Evolutionary conservation across 2,888 invertebrate species (phyloP).

Genomic region (Quadriops clusia): DNA sequence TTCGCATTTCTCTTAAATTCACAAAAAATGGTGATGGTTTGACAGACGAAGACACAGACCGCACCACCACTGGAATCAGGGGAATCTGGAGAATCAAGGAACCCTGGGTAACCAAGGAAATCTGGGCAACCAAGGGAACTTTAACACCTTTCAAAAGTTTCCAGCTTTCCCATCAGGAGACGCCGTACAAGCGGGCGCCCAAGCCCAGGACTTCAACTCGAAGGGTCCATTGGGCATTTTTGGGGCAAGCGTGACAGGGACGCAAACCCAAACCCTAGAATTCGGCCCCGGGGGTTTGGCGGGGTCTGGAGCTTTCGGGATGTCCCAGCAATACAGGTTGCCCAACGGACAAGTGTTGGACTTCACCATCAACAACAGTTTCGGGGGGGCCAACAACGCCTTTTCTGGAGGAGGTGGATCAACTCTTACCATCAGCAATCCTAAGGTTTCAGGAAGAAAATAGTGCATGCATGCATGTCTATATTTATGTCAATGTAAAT

Average conservation of each 20-base stretch:
- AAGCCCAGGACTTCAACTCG: slow-evolving; percentile 32
- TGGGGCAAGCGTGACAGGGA: slow-evolving; percentile 15
- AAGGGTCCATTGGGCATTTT: slow-evolving; percentile 24
- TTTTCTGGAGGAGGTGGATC: slow-evolving; percentile 9
- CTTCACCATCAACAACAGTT: slow-evolving; percentile 31
- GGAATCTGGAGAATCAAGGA: too few relatives aligned
- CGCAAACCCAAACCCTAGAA: slow-evolving; percentile 14
- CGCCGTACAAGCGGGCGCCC: slow-evolving; percentile 27
- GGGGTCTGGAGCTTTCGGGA: slow-evolving; percentile 31
- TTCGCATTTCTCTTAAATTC: too few relatives aligned
- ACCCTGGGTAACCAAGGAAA: too few relatives aligned
- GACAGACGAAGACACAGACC: too few relatives aligned
- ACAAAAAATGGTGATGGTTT: too few relatives aligned
- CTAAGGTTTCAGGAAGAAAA: neutral
- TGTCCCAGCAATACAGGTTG: slow-evolving; percentile 31
- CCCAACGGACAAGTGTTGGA: slow-evolving; percentile 35
- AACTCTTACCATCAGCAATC: neutral
- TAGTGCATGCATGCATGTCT: too few relatives aligned
- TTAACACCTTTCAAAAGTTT: too few relatives aligned
- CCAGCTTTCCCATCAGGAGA: slow-evolving; percentile 14
- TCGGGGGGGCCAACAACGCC: slow-evolving; percentile 19
- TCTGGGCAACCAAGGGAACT: too few relatives aligned
- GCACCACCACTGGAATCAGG: too few relatives aligned
- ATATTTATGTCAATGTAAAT: too few relatives aligned
- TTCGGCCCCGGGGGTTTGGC: slow-evolving; percentile 13